These are phyloP conservation scores for Labeo rohita DNA, from an alignment of 2,113 vertebrate genomes.

Conservation along the genomic window DNA sequence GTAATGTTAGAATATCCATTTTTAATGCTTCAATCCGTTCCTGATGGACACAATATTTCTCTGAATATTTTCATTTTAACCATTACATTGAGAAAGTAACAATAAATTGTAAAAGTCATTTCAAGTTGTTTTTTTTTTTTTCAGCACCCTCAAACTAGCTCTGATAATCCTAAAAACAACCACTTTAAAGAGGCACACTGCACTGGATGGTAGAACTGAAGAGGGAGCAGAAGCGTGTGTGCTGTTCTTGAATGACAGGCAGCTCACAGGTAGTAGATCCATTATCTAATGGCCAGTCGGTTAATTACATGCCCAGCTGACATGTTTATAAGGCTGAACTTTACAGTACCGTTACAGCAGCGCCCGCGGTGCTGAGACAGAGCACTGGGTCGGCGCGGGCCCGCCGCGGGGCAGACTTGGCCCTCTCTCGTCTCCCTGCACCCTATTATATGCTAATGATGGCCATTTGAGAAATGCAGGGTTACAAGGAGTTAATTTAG, in stretches of 20 bases:
- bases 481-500: constrained; percentile 98
- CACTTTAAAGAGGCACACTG: constrained; percentile 83
- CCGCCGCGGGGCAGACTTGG: constrained; percentile 80
- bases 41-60: background rate
- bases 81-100: background rate
- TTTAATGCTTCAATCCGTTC: background rate
- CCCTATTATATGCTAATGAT: constrained; percentile 96
- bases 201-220: constrained; percentile 65
- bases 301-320: constrained; percentile 90
- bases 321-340: constrained; percentile 99
- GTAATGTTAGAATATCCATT: background rate
- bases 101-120: background rate
- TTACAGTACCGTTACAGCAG: constrained; percentile 89
- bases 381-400: constrained; percentile 69
- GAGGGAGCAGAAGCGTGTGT: background rate
- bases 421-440: constrained; percentile 83
- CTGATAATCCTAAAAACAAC: constrained; percentile 75
- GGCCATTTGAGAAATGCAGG: constrained; percentile 85
- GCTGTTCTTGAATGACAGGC: constrained; percentile 76
- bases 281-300: constrained; percentile 89
- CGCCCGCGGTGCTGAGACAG: constrained; percentile 82
- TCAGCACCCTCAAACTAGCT: constrained; percentile 78
- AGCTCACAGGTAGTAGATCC: constrained; percentile 85
- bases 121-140: background rate
- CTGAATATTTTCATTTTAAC: background rate